Evolutionary conservation across 2,113 vertebrate species (phyloP).

Genomic region (Vireo altiloquus): DNA sequence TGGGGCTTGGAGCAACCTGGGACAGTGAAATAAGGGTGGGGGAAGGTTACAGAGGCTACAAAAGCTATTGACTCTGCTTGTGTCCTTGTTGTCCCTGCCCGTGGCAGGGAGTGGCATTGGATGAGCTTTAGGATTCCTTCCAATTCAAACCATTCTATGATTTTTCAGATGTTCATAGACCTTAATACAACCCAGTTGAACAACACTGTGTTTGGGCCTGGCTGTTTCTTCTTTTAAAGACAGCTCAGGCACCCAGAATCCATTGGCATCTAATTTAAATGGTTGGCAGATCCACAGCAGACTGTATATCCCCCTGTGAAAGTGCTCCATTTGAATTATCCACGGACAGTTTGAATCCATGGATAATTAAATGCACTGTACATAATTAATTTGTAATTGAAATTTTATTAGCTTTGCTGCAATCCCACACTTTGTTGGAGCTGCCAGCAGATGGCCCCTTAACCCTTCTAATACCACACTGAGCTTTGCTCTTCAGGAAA

Average conservation of each 20-base stretch:
- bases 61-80: neutral
- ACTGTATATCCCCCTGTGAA: slow-evolving; percentile 23
- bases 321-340: slow-evolving; percentile 62
- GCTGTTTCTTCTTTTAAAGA: neutral
- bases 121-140: neutral
- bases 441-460: slow-evolving; percentile 78
- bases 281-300: slow-evolving; percentile 43
- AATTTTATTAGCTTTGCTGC: slow-evolving; percentile 24
- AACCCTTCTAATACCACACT: slow-evolving; percentile 50
- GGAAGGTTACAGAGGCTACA: neutral
- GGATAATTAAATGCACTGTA: slow-evolving; percentile 70
- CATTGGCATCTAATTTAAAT: slow-evolving; percentile 24
- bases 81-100: neutral
- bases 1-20: accelerated
- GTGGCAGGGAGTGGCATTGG: accelerated
- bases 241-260: slow-evolving; percentile 33
- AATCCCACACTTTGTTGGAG: neutral
- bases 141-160: neutral
- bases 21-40: neutral
- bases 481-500: neutral
- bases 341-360: slow-evolving; percentile 65
- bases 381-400: slow-evolving; percentile 72
- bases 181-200: neutral
- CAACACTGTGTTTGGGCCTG: neutral
- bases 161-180: neutral